phyloP scores from a whole-genome alignment of 2,797 vertebrate species.

The Crypturellus tataupa region DNA sequence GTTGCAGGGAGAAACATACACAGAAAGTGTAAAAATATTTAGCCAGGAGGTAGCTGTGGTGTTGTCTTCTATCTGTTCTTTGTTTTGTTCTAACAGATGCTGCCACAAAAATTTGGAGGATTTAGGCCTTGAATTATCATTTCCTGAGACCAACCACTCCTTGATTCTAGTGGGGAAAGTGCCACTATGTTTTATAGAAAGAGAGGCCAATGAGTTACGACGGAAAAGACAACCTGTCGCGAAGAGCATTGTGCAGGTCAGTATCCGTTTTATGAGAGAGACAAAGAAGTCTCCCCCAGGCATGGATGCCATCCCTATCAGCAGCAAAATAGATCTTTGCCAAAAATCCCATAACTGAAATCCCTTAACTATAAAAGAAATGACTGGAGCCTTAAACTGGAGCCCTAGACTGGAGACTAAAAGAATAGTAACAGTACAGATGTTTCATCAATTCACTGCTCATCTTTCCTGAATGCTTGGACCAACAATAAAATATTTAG shows the following conservation, averaged over 20 bases:
- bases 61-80: neutral
- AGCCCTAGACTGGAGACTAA: neutral
- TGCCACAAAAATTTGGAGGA: constrained; percentile 85
- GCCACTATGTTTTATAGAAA: constrained; percentile 92
- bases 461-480: neutral
- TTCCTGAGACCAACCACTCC: constrained; percentile 80
- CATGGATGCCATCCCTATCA: neutral
- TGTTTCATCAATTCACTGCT: neutral
- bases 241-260: constrained; percentile 90
- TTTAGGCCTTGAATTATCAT: constrained; percentile 89
- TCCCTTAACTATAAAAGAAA: neutral
- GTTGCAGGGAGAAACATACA: neutral
- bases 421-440: neutral
- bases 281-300: neutral
- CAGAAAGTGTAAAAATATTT: neutral
- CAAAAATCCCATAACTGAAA: neutral
- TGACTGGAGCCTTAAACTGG: neutral
- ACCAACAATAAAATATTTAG: neutral
- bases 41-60: neutral
- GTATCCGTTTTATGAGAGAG: neutral
- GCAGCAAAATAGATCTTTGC: neutral
- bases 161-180: constrained; percentile 88
- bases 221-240: constrained; percentile 89
- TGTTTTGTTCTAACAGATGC: constrained; percentile 79
- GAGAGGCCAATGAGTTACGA: constrained; percentile 90